A percentile compares a stretch with the other conserved stretches of the same genome.
phyloP scores from a whole-genome alignment of 2,888 invertebrate genomes.

The Arctia plantaginis region DNA sequence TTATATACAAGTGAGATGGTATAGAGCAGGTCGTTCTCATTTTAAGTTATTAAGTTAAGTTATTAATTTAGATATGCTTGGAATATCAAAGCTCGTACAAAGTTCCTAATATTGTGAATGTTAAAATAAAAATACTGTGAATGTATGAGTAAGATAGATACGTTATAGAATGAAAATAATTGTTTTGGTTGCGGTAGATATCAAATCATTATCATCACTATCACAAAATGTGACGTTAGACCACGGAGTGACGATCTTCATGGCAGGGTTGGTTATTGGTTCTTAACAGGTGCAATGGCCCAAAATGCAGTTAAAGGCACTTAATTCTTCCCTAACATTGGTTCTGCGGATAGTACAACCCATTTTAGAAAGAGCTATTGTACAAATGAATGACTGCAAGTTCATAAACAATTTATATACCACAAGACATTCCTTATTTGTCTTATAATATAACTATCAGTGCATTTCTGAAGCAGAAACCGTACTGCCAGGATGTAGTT shows the following conservation, averaged over 20 bases:
- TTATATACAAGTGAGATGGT: not conserved
- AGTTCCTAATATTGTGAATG: too few species aligned
- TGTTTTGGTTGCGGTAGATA: too few species aligned
- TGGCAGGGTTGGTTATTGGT: too few species aligned
- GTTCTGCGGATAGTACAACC: not conserved
- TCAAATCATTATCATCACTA: too few species aligned
- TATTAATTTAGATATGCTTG: not conserved
- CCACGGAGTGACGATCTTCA: not conserved
- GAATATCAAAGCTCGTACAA: too few species aligned
- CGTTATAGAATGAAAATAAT: too few species aligned
- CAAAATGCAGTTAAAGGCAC: too few species aligned
- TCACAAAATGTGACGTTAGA: too few species aligned
- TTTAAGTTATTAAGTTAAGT: conserved; percentile 1
- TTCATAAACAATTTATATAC: not conserved
- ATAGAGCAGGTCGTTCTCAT: not conserved
- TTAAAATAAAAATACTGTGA: too few species aligned
- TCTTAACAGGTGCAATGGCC: too few species aligned
- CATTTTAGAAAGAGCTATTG: not conserved
- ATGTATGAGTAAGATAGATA: too few species aligned
- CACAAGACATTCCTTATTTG: not conserved
- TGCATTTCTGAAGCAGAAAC: conserved; percentile 3
- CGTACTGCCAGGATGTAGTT: conserved; percentile 4
- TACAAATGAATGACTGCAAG: not conserved
- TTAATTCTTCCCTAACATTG: not conserved
- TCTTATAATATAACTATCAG: not conserved